These are phyloP conservation scores for Pedicia rivosa DNA, from an alignment of 2,888 invertebrate genomes.

Conservation along the genomic window DNA sequence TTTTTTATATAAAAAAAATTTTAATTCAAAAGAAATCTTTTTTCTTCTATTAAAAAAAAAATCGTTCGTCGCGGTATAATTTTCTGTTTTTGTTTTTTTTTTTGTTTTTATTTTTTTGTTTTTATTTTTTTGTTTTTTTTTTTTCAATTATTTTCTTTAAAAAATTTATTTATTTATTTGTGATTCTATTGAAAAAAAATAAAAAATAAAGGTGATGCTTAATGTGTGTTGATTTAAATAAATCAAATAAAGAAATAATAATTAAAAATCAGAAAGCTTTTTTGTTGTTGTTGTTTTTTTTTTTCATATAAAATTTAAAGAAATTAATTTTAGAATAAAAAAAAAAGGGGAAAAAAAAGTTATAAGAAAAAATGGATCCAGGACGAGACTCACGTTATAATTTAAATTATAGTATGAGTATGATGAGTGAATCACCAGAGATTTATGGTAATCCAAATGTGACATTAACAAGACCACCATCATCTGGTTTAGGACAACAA, in stretches of 20 bases:
- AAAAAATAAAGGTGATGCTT: too few relatives aligned
- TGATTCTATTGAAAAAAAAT: too few relatives aligned
- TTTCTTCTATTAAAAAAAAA: background rate
- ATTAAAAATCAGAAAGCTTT: too few relatives aligned
- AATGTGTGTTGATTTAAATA: too few relatives aligned
- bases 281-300: too few relatives aligned
- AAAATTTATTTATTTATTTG: too few relatives aligned
- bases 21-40: background rate
- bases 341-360: too few relatives aligned
- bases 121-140: too few relatives aligned
- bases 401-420: slow-evolving; percentile 63
- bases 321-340: too few relatives aligned
- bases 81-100: background rate
- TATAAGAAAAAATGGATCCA: slow-evolving; percentile 52
- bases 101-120: background rate
- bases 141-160: too few relatives aligned
- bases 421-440: slow-evolving; percentile 31
- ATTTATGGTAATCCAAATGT: slow-evolving; percentile 47
- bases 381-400: slow-evolving; percentile 79
- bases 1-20: background rate
- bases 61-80: background rate
- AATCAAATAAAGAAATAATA: too few relatives aligned
- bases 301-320: too few relatives aligned
- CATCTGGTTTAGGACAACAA: slow-evolving; percentile 36
- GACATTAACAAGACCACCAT: slow-evolving; percentile 40